Evolutionary conservation across 1,140 invertebrate species (phyloP), one percentile per base, ranked within the genome.

Genomic region (Calosoma granatense): DNA sequence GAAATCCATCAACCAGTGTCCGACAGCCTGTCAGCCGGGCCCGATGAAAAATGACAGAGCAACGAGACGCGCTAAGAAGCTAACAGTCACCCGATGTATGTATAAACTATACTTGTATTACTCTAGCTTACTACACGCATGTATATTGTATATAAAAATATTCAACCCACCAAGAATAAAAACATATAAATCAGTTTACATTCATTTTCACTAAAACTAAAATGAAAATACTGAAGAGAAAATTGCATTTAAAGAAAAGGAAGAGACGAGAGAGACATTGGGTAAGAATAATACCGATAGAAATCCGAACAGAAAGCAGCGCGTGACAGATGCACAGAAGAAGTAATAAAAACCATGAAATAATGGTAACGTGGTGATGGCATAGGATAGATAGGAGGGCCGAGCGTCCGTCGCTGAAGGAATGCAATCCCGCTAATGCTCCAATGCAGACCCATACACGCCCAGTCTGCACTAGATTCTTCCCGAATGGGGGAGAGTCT

Each of bases 1-100:
- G 41, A 47, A 47, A 47, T 47, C 41, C 41, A 47, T 47, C 41
- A 47, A 47, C 6, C 41, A 11, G 15, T 47, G 41, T 47, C 41
- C 41, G 41, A 47, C 41, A 47, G 15, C 41, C 41, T 47, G 41
- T 47, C 41, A 47, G 17, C 9, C 6, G 6, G 6, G 17, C 6
- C 41, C 41, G 41, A 47, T 47, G 41, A 47, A 47, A 47, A 47
- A 47, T 47, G 41, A 17, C 41, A 17, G 3, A 30, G 26, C n/a
- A n/a, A 6, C 26, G 26, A 9, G 26, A 36, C 26, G 26, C n/a
- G 6, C 6, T 36, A 36, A 36, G 26, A 36, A 36, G 26, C 26
- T 36, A 6, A 6, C n/a, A n/a, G n/a, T n/a, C n/a, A n/a, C n/a
- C n/a, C n/a, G n/a, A n/a, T n/a, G n/a, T n/a, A n/a, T n/a, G n/a